Conservation (phyloP, 2,113 vertebrate species). For the Pipa parva region DNA sequence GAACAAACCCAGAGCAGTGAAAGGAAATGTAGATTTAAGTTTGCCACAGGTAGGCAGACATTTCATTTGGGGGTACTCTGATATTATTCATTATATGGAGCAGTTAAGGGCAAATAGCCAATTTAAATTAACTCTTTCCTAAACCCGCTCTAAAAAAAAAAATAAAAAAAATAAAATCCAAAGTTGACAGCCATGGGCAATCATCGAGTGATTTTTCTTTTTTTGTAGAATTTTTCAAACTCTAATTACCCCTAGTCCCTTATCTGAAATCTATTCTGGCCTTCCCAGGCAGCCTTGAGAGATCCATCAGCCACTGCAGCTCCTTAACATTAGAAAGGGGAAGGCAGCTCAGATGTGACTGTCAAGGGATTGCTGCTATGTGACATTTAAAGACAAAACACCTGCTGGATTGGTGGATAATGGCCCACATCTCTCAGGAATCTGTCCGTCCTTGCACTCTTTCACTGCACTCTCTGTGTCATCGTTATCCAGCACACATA, state of each 20-base stretch:
- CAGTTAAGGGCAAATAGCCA: no score
- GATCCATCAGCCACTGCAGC: slow-evolving; percentile 30
- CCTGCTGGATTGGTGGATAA: slow-evolving; percentile 59
- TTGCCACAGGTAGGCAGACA: not conserved
- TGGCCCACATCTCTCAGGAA: slow-evolving; percentile 40
- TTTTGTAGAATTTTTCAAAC: slow-evolving; percentile 13
- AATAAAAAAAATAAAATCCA: no score
- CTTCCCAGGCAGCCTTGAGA: slow-evolving; percentile 20
- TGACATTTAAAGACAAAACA: slow-evolving; percentile 52
- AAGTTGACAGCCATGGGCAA: no score
- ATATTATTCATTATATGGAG: not conserved
- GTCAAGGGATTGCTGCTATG: slow-evolving; percentile 46
- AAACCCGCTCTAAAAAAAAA: no score
- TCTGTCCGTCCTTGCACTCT: slow-evolving; percentile 45
- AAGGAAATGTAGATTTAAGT: not conserved
- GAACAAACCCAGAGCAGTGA: no score
- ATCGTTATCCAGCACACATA: slow-evolving; percentile 50
- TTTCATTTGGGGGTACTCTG: not conserved
- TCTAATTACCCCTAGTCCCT: slow-evolving; percentile 28
- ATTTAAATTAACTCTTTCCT: no score
- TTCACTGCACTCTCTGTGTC: slow-evolving; percentile 45
- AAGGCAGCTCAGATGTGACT: slow-evolving; percentile 27
- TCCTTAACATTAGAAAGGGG: slow-evolving; percentile 31
- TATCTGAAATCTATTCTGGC: slow-evolving; percentile 23
- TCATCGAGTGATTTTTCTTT: not conserved